These are phyloP conservation scores for Meiosimyza platycephala DNA, from an alignment of 2,888 invertebrate species.

Conservation along the genomic window DNA sequence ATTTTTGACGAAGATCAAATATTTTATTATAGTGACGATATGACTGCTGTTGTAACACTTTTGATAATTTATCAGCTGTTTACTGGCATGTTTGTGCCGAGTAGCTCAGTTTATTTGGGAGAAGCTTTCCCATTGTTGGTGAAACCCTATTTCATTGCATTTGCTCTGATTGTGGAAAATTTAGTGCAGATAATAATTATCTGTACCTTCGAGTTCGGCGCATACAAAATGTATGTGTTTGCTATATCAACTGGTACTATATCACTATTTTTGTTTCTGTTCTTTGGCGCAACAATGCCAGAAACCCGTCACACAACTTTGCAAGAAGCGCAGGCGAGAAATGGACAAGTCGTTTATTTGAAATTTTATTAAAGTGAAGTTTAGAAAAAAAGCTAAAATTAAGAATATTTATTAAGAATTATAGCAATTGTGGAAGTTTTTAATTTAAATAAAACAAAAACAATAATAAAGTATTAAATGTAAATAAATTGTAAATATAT, in stretches of 20 bases:
- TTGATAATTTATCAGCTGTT: conserved; percentile 54
- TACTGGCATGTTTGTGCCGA: conserved; percentile 52
- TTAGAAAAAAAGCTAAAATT: too few species aligned
- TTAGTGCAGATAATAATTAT: conserved; percentile 49
- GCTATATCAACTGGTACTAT: not conserved
- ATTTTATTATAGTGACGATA: conserved; percentile 32
- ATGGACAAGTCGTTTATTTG: not conserved
- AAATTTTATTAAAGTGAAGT: too few species aligned
- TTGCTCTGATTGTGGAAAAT: conserved; percentile 51
- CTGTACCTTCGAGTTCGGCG: conserved; percentile 1
- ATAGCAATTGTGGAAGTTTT: too few species aligned
- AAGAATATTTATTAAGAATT: too few species aligned
- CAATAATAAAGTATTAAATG: too few species aligned
- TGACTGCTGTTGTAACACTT: conserved; percentile 46
- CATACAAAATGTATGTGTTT: not conserved
- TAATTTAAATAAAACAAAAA: too few species aligned
- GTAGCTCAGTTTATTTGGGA: conserved; percentile 53
- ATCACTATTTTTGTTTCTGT: conserved; percentile 24
- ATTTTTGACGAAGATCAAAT: conserved; percentile 40
- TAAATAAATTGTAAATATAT: too few species aligned
- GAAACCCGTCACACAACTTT: conserved; percentile 50
- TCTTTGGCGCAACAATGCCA: conserved; percentile 47
- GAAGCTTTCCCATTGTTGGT: conserved; percentile 57
- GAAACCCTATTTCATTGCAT: conserved; percentile 52
- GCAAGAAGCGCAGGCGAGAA: conserved; percentile 46